These are phyloP conservation scores for Brachionus paranguensis DNA, from an alignment of 1,140 invertebrate species.

Conservation along the genomic window DNA sequence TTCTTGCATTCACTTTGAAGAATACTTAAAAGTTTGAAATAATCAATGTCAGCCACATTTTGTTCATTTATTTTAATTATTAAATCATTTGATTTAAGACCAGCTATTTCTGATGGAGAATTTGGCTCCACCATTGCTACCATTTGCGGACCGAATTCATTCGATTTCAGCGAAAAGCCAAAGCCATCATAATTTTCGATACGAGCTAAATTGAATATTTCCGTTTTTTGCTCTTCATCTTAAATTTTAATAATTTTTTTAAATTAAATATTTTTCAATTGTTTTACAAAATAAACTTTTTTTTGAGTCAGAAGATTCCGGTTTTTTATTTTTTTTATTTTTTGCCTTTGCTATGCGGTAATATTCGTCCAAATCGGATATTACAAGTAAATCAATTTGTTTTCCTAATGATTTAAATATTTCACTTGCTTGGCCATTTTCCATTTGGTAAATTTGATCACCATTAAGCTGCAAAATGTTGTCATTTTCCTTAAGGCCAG, in stretches of 20 bases:
- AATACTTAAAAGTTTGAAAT: not conserved
- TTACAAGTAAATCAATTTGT: constrained; percentile 7
- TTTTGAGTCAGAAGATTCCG: not conserved
- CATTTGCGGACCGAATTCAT: not conserved
- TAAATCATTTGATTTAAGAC: not conserved
- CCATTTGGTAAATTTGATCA: not conserved
- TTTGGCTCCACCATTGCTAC: not conserved
- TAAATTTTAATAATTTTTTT: not conserved
- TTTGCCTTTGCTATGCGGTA: not conserved
- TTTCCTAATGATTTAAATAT: not conserved
- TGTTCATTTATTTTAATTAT: not conserved
- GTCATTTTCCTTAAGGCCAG: constrained; percentile 7
- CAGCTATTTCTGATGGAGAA: not conserved
- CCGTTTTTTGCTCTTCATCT: not conserved
- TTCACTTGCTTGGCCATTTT: not conserved
- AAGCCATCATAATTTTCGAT: not conserved
- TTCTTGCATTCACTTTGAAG: not conserved
- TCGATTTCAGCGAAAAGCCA: not conserved
- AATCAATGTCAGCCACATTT: not conserved
- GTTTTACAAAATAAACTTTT: not conserved
- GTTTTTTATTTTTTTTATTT: not conserved
- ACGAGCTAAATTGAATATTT: not conserved
- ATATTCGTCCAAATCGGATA: not conserved
- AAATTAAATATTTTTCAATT: not conserved
- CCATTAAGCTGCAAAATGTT: constrained; percentile 7